Percentiles rank a stretch among this genome's conserved stretches.
Conservation (phyloP, 2,797 vertebrate genomes). For the Neoniphon sammara region DNA sequence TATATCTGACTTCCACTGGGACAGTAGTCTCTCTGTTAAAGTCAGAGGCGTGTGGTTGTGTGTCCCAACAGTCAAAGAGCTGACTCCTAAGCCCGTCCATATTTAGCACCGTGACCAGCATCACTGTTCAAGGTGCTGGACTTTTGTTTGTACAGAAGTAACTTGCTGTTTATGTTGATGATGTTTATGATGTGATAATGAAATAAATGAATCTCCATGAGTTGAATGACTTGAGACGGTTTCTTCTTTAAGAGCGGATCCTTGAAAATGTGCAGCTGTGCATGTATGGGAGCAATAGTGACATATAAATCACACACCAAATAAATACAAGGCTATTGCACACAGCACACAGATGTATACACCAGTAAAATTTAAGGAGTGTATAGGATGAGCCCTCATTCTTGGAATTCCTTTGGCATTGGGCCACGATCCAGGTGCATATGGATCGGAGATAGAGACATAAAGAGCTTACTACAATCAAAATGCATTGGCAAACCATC, state of each 20-base stretch:
- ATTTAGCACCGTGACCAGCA: conserved; percentile 54
- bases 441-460: conserved; percentile 18
- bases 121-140: conserved; percentile 57
- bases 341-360: not conserved
- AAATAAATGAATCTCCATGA: conserved; percentile 76
- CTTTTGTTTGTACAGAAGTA: conserved; percentile 71
- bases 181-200: conserved; percentile 66
- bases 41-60: conserved; percentile 24
- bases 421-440: not conserved
- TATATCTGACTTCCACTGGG: conserved; percentile 43
- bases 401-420: not conserved
- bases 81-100: conserved; percentile 58
- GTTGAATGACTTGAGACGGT: conserved; percentile 14
- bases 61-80: conserved; percentile 45
- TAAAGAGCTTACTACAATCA: conserved; percentile 23
- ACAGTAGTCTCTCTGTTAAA: conserved; percentile 53
- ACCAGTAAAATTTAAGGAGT: not conserved
- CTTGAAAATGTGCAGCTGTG: not conserved
- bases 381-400: not conserved
- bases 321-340: conserved; percentile 9
- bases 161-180: conserved; percentile 61
- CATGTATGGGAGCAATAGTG: not conserved
- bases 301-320: not conserved
- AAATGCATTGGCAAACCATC: not conserved
- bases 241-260: conserved; percentile 17